Conservation (phyloP, 1,140 invertebrate genomes). For the Odontomachus brunneus region DNA sequence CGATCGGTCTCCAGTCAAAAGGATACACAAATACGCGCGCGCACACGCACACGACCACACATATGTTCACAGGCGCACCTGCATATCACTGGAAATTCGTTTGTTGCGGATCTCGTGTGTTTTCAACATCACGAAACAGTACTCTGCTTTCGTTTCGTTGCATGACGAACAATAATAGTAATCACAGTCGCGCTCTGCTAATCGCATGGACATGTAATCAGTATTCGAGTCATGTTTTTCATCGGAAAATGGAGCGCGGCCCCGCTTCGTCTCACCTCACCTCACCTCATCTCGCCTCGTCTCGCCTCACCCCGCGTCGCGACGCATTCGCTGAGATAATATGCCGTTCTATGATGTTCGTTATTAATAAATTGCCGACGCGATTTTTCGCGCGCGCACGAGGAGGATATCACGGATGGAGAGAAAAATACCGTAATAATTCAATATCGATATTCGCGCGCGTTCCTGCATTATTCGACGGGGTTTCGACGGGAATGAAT, state of each 20-base stretch:
- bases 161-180: constrained; percentile 54
- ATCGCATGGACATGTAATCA: constrained; percentile 46
- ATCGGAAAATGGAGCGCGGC: constrained; percentile 5
- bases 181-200: constrained; percentile 48
- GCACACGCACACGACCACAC: too few relatives aligned
- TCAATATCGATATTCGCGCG: background rate
- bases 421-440: constrained; percentile 13
- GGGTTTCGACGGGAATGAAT: constrained; percentile 31
- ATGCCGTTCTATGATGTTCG: constrained; percentile 5
- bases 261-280: background rate
- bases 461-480: constrained; percentile 31
- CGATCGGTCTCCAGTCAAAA: constrained; percentile 32
- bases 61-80: background rate
- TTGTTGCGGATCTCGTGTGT: constrained; percentile 15
- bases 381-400: constrained; percentile 6
- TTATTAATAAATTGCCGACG: constrained; percentile 39
- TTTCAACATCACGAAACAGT: constrained; percentile 23
- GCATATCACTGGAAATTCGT: constrained; percentile 10
- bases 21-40: background rate
- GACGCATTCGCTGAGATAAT: too few relatives aligned
- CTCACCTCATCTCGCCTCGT: too few relatives aligned
- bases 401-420: background rate
- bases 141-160: constrained; percentile 40
- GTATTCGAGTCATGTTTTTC: constrained; percentile 49
- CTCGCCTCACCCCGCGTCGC: too few relatives aligned